A percentile compares a stretch with the other conserved stretches of the same genome.
These are phyloP conservation scores for Ambastaia sidthimunki DNA, from an alignment of 2,797 vertebrate genomes.

Conservation along the genomic window DNA sequence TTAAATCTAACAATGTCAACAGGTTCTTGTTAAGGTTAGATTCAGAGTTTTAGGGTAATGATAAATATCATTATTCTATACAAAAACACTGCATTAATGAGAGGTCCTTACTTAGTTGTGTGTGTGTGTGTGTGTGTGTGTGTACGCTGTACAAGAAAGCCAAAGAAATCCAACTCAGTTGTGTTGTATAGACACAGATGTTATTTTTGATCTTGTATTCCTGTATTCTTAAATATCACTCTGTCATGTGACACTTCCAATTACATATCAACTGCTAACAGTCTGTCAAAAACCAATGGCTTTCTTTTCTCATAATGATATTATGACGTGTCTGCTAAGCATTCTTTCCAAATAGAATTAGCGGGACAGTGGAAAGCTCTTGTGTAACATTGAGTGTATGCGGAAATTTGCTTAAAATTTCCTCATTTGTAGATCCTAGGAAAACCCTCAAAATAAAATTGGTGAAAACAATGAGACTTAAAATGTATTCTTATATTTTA, in stretches of 20 bases:
- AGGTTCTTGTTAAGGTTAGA: not conserved
- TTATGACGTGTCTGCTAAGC: not conserved
- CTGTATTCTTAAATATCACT: not conserved
- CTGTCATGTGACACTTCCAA: not conserved
- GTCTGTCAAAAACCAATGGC: not conserved
- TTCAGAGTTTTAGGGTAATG: not conserved
- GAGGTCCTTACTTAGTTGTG: too few relatives aligned
- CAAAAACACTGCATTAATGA: not conserved
- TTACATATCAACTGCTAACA: not conserved
- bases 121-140: too few relatives aligned
- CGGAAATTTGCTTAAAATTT: conserved; percentile 10
- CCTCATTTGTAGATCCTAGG: conserved; percentile 1
- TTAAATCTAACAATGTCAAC: not conserved
- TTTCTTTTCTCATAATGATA: conserved; percentile 1
- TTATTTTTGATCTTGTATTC: not conserved
- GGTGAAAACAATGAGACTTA: conserved; percentile 23
- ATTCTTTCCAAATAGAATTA: conserved; percentile 39
- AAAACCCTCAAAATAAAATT: conserved; percentile 28
- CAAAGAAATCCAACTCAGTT: too few relatives aligned
- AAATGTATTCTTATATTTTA: conserved; percentile 27
- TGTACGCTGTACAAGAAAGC: too few relatives aligned
- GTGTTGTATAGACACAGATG: too few relatives aligned
- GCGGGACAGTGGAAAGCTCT: conserved; percentile 8
- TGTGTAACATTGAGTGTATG: not conserved
- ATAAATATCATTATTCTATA: not conserved